Evolutionary conservation across 2,888 invertebrate species (phyloP), one percentile per base, ranked within the genome.

Genomic region (Girardia tigrina): DNA sequence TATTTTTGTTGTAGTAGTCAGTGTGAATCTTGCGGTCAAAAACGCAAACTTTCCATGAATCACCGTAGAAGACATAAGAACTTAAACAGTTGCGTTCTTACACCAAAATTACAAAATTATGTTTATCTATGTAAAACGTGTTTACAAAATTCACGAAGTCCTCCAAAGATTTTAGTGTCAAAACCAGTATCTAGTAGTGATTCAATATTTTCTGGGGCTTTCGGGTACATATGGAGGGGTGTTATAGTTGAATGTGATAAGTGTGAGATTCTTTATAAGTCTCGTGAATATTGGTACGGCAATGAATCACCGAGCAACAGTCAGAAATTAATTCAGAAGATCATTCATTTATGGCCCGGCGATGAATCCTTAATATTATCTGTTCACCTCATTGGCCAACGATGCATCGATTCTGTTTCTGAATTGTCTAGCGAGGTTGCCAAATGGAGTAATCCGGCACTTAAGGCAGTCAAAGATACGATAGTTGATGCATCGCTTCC

Each of bases 211-310:
- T 20, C 56, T 8, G 56, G 56, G 4, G 56, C 56, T 56, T 16
- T 56, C 23, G 23, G 23, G n/a, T 56, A 56, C n/a, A 4, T 90
- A 0, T 90, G 90, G 90, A 88, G 89, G 72, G 90, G 90, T 81
- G 89, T 81, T 80, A 88, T 89, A 0, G 88, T 91, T 77, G 90
- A 90, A 80, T 91, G 91, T 83, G 87, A 88, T 16, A 87, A 88
- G 79, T 90, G 89, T 83, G 89, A 89, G 0, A 88, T 89, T 78
- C 89, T 90, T 78, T 88, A 88, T 81, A 86, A 89, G 70, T 89
- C 89, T 79, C 86, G 90, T 27, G 88, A 90, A 81, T 89, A 89
- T 82, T 91, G 90, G 91, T 90, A 88, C 82, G 90, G 90, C 2
- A 90, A 91, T 81, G 88, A 88, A 79, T 87, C 88, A 77, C 89